Percentiles rank a stretch among this genome's conserved stretches.
Evolutionary conservation across 2,797 vertebrate genomes (phyloP).

Genomic region (Stomatorhinus walkeri): DNA sequence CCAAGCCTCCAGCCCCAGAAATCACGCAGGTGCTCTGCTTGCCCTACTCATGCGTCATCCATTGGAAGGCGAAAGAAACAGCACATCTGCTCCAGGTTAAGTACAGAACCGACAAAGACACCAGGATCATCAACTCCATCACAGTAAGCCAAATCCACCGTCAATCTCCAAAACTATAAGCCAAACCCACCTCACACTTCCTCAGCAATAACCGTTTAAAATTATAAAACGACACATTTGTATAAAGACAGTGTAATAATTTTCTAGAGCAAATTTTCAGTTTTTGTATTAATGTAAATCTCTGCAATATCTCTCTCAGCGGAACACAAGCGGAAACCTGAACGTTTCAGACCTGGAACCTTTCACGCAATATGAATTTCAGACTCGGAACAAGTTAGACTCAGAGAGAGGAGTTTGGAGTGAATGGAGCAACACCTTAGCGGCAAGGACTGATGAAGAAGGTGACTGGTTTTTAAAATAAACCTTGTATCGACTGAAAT

Average conservation of each 20-base stretch:
- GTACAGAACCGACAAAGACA: slow-evolving; percentile 28
- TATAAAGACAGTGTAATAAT: not conserved
- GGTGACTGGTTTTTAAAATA: slow-evolving; percentile 39
- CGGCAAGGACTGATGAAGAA: slow-evolving; percentile 44
- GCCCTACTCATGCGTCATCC: slow-evolving; percentile 37
- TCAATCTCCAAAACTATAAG: not conserved
- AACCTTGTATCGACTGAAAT: not conserved
- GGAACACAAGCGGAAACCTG: not conserved
- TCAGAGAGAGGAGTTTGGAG: slow-evolving; percentile 54
- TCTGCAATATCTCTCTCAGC: not conserved
- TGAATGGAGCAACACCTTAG: slow-evolving; percentile 40
- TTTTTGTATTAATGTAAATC: not conserved
- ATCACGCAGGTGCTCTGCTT: slow-evolving; percentile 41
- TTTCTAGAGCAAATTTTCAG: not conserved
- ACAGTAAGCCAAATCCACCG: slow-evolving; percentile 1
- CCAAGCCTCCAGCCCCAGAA: slow-evolving; percentile 53
- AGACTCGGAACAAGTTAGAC: slow-evolving; percentile 50
- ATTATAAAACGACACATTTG: not conserved
- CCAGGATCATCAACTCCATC: not conserved
- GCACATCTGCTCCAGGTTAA: slow-evolving; percentile 43
- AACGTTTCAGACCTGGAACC: slow-evolving; percentile 49
- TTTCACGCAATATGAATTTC: slow-evolving; percentile 56
- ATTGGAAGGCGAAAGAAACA: slow-evolving; percentile 21
- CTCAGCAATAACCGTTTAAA: not conserved
- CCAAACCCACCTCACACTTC: not conserved